Percentiles rank a stretch among this genome's conserved stretches.
These are phyloP conservation scores for Ptychadena robeensis DNA, from an alignment of 2,797 vertebrate species.

Conservation along the genomic window DNA sequence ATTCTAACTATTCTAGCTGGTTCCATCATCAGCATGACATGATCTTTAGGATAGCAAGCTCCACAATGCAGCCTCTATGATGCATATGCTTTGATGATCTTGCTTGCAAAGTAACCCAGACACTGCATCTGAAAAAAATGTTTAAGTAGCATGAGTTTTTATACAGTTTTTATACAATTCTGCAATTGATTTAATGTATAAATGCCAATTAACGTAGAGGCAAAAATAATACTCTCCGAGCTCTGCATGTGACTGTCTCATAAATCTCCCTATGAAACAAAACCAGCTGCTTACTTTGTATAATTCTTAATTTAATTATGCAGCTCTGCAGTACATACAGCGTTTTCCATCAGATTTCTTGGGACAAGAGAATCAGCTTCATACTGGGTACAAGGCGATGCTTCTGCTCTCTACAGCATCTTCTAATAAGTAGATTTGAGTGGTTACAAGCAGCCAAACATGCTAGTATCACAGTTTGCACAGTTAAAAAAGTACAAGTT, in stretches of 20 bases:
- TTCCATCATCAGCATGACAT: not conserved
- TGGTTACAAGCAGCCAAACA: slow-evolving; percentile 26
- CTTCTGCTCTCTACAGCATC: slow-evolving; percentile 12
- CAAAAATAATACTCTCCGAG: slow-evolving; percentile 43
- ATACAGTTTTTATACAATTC: not conserved
- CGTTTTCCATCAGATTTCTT: slow-evolving; percentile 21
- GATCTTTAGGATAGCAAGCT: not conserved
- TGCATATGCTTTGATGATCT: slow-evolving; percentile 1
- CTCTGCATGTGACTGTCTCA: slow-evolving; percentile 17
- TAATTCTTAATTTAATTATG: slow-evolving; percentile 48
- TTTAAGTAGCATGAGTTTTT: not conserved
- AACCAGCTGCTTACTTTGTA: slow-evolving; percentile 12
- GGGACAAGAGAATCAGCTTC: slow-evolving; percentile 9
- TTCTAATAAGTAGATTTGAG: slow-evolving; percentile 33
- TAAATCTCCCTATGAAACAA: slow-evolving; percentile 29
- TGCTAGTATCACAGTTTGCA: slow-evolving; percentile 17
- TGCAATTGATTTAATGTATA: slow-evolving; percentile 32
- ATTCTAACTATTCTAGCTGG: not conserved
- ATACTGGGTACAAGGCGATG: slow-evolving; percentile 17
- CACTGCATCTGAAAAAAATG: not conserved
- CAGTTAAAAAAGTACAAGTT: slow-evolving; percentile 13
- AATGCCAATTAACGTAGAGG: slow-evolving; percentile 32
- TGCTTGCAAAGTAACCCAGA: not conserved
- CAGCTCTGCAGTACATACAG: slow-evolving; percentile 21
- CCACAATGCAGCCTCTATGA: not conserved